Percentiles rank a stretch among this genome's conserved stretches.
phyloP scores from a whole-genome alignment of 2,888 invertebrate genomes.

The Epicampocera succincta region DNA sequence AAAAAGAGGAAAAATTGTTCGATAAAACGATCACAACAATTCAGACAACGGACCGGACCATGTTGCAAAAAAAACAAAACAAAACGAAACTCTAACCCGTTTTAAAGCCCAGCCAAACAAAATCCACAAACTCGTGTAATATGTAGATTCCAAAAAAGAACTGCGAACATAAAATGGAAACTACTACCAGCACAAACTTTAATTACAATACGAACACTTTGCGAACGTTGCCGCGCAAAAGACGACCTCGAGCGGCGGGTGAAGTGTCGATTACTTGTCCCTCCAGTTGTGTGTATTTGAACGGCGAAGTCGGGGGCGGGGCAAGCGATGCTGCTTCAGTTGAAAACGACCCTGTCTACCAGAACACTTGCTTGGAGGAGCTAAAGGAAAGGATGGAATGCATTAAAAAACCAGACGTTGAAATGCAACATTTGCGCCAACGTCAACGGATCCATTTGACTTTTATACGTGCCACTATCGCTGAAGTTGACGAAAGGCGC shows the following conservation, averaged over 20 bases:
- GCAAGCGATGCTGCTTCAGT: slow-evolving; percentile 51
- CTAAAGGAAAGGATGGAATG: slow-evolving; percentile 69
- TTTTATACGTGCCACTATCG: slow-evolving; percentile 75
- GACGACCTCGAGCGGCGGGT: slow-evolving; percentile 80
- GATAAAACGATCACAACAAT: slow-evolving; percentile 41
- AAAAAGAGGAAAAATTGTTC: slow-evolving; percentile 4
- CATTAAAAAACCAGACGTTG: slow-evolving; percentile 52
- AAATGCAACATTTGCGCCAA: slow-evolving; percentile 28
- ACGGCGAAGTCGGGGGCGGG: slow-evolving; percentile 72
- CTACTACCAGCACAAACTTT: slow-evolving; percentile 63
- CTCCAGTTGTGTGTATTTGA: slow-evolving; percentile 79
- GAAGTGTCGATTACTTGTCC: slow-evolving; percentile 80
- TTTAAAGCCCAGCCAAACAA: slow-evolving; percentile 43
- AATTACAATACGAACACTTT: slow-evolving; percentile 67
- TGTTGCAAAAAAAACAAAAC: background rate
- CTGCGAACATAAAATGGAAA: slow-evolving; percentile 50
- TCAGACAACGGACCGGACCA: slow-evolving; percentile 38
- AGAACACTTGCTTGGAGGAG: slow-evolving; percentile 74
- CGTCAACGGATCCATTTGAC: slow-evolving; percentile 71
- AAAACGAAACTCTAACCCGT: slow-evolving; percentile 22
- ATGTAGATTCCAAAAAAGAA: slow-evolving; percentile 70
- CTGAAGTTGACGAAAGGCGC: slow-evolving; percentile 72
- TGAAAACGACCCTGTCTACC: slow-evolving; percentile 77
- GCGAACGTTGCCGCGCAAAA: slow-evolving; percentile 79
- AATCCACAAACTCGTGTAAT: slow-evolving; percentile 41